Evolutionary conservation across 1,140 invertebrate genomes (phyloP), one percentile per base, ranked within the genome.

Genomic region (Brachionus asplanchnoidis): DNA sequence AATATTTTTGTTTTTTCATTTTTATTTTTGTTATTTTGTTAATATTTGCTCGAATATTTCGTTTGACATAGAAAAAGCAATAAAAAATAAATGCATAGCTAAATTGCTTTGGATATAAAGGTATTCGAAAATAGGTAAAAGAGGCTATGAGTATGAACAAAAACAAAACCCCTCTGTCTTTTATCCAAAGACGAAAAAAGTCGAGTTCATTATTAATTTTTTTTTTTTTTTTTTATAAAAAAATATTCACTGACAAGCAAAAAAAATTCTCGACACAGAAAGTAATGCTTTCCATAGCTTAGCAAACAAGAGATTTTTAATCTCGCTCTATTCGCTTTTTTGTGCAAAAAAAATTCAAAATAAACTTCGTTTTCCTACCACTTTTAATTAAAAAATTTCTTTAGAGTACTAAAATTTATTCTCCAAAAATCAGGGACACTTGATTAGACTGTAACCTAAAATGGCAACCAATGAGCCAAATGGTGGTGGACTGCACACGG

Each of bases 71-170:
- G 53, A 60, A 60, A 60, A 60, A 60, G 53, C 17, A 60, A 60
- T 60, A 60, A 60, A 36, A 60, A 60, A 60, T 60, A 60, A 46
- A 12, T 46, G 11, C 44, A 46, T 3, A 60, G 53, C 53, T 36
- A 60, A 60, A 60, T 60, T 60, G 53, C 53, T 60, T 60, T 60
- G 53, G 53, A 60, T 60, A 60, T 60, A 60, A 60, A 60, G 53
- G 53, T 60, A 60, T 60, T 60, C 53, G 53, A 60, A 60, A 60
- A 60, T 26, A 60, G 17, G 53, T 60, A 60, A 20, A 60, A 60
- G 53, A 60, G 53, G 53, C 53, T 60, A 60, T 60, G 53, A 60
- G 20, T 60, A 60, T 60, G 53, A 60, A 26, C 17, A 60, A 60
- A 60, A 60, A 60, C 53, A 60, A 60, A 60, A 60, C 53, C 53